phyloP scores from a whole-genome alignment of 2,113 vertebrate species.

The Agapornis roseicollis region DNA sequence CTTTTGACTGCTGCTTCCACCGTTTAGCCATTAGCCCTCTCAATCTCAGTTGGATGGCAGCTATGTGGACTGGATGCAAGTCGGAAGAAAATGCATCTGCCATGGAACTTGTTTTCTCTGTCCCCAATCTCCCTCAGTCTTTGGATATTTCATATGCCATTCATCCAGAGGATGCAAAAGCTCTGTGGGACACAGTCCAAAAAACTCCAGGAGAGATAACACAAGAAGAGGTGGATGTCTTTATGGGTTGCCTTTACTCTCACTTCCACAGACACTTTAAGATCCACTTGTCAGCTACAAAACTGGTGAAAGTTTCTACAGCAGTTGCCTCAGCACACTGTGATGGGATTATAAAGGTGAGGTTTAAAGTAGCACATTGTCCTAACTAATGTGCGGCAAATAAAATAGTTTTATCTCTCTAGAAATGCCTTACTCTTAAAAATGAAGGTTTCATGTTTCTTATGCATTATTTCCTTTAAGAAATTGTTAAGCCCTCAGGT shows the following conservation, averaged over 20 bases:
- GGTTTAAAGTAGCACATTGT: background rate
- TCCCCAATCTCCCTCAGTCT: slow-evolving; percentile 73
- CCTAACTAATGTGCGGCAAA: background rate
- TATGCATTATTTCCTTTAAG: background rate
- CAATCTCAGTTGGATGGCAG: slow-evolving; percentile 87
- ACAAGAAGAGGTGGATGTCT: slow-evolving; percentile 83
- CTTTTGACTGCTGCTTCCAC: slow-evolving; percentile 89
- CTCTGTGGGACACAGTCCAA: slow-evolving; percentile 85
- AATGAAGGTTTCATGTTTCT: background rate
- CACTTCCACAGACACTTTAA: slow-evolving; percentile 92
- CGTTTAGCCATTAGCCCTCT: slow-evolving; percentile 80
- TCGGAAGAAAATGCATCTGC: slow-evolving; percentile 56
- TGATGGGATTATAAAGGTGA: slow-evolving; percentile 90
- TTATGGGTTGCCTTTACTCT: slow-evolving; percentile 83
- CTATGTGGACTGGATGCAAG: slow-evolving; percentile 87
- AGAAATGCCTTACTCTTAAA: background rate
- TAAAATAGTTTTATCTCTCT: background rate
- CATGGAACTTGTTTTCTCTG: slow-evolving; percentile 83
- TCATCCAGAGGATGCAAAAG: slow-evolving; percentile 84
- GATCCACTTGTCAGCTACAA: slow-evolving; percentile 85
- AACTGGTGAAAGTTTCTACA: slow-evolving; percentile 84
- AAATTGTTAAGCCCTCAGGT: background rate
- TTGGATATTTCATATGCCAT: slow-evolving; percentile 85
- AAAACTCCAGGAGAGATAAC: slow-evolving; percentile 74
- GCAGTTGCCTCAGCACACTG: slow-evolving; percentile 83